These are phyloP conservation scores for Sminthurides aquaticus DNA, from an alignment of 2,888 invertebrate species.

Conservation along the genomic window DNA sequence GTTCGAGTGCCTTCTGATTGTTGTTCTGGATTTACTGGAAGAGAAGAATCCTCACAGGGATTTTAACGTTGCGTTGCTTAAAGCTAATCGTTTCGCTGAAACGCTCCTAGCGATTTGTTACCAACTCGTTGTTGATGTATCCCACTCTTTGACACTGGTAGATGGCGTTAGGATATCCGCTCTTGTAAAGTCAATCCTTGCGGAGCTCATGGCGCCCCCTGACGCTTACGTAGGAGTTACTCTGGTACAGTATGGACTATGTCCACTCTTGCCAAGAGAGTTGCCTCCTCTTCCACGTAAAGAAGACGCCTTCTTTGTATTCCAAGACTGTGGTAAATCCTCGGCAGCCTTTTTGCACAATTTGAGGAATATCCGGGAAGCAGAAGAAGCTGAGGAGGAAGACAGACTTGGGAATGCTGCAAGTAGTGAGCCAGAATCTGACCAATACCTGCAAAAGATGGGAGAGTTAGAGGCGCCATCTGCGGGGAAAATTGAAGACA, in stretches of 20 bases:
- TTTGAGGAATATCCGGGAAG: slow-evolving; percentile 15
- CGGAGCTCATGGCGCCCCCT: slow-evolving; percentile 43
- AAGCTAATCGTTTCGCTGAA: slow-evolving; percentile 36
- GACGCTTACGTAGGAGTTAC: slow-evolving; percentile 39
- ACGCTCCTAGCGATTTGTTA: slow-evolving; percentile 38
- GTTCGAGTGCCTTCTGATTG: slow-evolving; percentile 38
- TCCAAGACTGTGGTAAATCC: slow-evolving; percentile 17
- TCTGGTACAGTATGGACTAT: slow-evolving; percentile 38
- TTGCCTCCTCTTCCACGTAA: slow-evolving; percentile 36
- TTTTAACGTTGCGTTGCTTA: slow-evolving; percentile 36
- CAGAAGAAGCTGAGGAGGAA: slow-evolving; percentile 19
- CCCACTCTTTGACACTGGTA: slow-evolving; percentile 5
- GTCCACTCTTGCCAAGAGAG: slow-evolving; percentile 40
- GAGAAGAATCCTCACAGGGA: slow-evolving; percentile 37
- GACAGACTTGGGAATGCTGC: not conserved
- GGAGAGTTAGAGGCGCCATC: not conserved
- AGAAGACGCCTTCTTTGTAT: slow-evolving; percentile 36
- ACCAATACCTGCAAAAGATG: not conserved
- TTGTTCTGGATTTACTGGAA: slow-evolving; percentile 37
- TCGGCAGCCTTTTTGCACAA: not conserved
- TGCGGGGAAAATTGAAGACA: not conserved
- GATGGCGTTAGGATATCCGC: slow-evolving; percentile 31
- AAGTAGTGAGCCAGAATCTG: not conserved
- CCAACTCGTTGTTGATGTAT: slow-evolving; percentile 31
- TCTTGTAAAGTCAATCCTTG: slow-evolving; percentile 37